Evolutionary conservation across 2,113 vertebrate genomes (phyloP).

Genomic region (Crotalus helleri): DNA sequence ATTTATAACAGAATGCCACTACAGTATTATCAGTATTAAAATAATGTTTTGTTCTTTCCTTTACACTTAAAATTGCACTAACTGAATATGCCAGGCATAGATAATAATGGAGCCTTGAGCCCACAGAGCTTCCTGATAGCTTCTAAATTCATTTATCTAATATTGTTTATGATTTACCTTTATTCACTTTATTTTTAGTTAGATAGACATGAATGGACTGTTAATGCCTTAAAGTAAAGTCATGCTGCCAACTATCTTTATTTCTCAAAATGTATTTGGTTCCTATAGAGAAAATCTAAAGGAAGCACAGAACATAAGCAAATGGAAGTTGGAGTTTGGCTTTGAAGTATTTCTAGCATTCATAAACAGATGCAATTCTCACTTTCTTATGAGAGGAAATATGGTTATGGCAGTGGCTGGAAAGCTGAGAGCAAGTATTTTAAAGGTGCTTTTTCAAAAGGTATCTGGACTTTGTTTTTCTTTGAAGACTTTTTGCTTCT

Average conservation of each 20-base stretch:
- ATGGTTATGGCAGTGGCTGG: neutral
- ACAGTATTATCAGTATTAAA: neutral
- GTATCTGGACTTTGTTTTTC: too few species aligned
- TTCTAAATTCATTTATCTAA: neutral
- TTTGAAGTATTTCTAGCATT: neutral
- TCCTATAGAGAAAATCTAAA: neutral
- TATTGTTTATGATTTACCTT: neutral
- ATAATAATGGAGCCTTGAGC: neutral
- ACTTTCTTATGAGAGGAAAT: neutral
- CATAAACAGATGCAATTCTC: neutral
- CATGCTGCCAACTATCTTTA: neutral
- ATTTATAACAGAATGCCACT: neutral
- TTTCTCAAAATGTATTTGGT: neutral
- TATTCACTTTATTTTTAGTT: neutral
- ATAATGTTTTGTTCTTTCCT: neutral
- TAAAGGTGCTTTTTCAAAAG: too few species aligned
- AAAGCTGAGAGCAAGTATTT: neutral
- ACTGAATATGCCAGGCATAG: neutral
- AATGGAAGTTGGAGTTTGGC: neutral
- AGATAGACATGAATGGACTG: neutral
- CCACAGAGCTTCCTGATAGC: neutral
- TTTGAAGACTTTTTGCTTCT: too few species aligned
- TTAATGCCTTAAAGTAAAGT: neutral
- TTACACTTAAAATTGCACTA: neutral
- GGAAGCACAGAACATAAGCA: neutral